Percentiles rank a stretch among this genome's conserved stretches.
Evolutionary conservation across 1,140 invertebrate species (phyloP).

Genomic region (Procambarus clarkii): DNA sequence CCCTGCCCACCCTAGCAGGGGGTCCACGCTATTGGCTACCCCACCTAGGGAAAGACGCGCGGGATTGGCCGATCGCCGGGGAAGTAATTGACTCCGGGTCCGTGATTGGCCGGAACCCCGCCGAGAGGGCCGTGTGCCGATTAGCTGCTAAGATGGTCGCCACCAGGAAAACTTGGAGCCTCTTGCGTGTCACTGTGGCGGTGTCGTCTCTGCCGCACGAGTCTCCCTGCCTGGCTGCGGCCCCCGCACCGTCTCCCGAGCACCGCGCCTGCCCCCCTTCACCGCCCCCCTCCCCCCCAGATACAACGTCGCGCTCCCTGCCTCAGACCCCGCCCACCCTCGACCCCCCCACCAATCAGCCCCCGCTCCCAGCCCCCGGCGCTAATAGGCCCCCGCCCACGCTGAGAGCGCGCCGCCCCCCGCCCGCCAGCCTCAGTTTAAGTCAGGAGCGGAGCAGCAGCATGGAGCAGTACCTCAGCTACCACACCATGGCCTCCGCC

Average conservation of each 20-base stretch:
- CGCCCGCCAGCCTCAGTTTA: background rate
- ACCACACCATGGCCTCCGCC: background rate
- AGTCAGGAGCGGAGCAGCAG: background rate
- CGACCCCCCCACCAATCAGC: background rate
- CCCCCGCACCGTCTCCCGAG: background rate
- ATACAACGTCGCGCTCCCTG: background rate
- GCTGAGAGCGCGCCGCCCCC: no score
- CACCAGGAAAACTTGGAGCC: background rate
- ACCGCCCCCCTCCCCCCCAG: background rate
- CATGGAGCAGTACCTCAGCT: constrained; percentile 14
- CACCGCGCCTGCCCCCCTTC: background rate
- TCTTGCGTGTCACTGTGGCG: background rate
- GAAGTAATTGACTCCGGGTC: background rate
- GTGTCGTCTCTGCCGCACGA: background rate
- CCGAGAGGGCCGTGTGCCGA: background rate
- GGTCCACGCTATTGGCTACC: background rate
- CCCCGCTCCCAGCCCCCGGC: background rate
- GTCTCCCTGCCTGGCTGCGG: background rate
- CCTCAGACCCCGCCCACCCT: background rate
- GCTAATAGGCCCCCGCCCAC: no score
- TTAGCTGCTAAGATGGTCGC: constrained; percentile 3
- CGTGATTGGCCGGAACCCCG: background rate
- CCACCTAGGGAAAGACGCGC: background rate
- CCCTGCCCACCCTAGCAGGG: background rate
- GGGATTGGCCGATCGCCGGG: background rate